Evolutionary conservation across 2,888 invertebrate genomes (phyloP).

Genomic region (Diplolepis rosae): DNA sequence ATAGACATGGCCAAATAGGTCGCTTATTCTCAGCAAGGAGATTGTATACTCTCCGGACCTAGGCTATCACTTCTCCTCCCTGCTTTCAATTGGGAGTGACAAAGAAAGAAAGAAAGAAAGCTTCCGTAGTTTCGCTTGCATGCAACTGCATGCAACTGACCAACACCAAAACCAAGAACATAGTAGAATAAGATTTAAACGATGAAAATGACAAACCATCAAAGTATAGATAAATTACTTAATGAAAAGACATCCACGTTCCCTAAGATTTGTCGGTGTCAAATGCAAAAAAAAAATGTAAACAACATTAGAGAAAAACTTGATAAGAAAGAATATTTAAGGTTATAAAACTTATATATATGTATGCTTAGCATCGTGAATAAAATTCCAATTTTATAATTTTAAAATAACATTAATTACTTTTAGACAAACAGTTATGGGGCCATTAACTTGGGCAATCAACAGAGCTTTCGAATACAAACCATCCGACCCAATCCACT

Average conservation of each 20-base stretch:
- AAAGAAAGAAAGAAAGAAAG: too few relatives aligned
- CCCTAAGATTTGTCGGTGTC: background rate
- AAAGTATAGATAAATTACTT: background rate
- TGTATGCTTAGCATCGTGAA: background rate
- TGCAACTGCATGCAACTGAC: too few relatives aligned
- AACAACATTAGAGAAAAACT: background rate
- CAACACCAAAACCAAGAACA: too few relatives aligned
- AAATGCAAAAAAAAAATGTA: background rate
- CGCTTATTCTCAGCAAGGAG: too few relatives aligned
- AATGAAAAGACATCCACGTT: background rate
- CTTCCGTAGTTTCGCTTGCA: too few relatives aligned
- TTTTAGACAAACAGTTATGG: constrained; percentile 55
- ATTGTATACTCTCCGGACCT: too few relatives aligned
- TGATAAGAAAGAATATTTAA: background rate
- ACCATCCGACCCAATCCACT: constrained; percentile 57
- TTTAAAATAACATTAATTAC: background rate
- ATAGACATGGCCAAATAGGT: too few relatives aligned
- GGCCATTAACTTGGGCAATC: constrained; percentile 60
- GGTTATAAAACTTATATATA: background rate
- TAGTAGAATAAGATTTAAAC: background rate
- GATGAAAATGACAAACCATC: background rate
- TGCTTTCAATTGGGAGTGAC: too few relatives aligned
- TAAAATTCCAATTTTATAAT: background rate
- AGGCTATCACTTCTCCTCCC: too few relatives aligned
- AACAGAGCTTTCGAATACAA: constrained; percentile 50